These are phyloP conservation scores for Myanophis thanlyinensis DNA, from an alignment of 2,113 vertebrate genomes.

Conservation along the genomic window DNA sequence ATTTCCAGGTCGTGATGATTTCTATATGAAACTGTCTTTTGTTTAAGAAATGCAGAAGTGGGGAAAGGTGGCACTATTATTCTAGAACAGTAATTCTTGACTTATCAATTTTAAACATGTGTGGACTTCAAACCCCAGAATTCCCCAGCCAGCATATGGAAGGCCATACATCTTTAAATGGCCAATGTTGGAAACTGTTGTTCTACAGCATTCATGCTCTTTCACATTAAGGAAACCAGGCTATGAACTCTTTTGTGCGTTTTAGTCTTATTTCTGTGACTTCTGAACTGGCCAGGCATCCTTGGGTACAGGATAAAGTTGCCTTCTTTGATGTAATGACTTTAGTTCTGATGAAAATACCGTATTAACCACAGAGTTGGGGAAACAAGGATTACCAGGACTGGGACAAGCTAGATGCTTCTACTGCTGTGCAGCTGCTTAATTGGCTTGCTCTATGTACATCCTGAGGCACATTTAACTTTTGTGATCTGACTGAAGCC, in stretches of 20 bases:
- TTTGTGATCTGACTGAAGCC: neutral
- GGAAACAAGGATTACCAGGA: neutral
- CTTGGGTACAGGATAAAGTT: neutral
- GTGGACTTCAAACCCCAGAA: neutral
- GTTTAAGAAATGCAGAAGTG: neutral
- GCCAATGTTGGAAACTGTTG: neutral
- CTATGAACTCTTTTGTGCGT: neutral
- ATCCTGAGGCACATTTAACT: neutral
- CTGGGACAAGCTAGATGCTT: neutral
- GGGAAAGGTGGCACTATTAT: neutral
- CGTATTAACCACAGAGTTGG: neutral
- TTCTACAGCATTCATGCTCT: neutral
- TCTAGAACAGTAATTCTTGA: neutral
- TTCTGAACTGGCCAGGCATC: neutral
- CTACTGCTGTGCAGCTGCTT: neutral
- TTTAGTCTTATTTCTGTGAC: neutral
- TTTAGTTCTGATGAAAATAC: neutral
- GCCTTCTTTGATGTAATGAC: too few species aligned
- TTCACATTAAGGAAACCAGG: neutral
- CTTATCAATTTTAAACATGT: neutral
- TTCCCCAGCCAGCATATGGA: neutral
- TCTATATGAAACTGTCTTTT: neutral
- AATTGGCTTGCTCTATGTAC: neutral
- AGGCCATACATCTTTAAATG: neutral
- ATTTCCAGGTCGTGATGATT: neutral